Base-by-base conservation (phyloP, 2,797 vertebrate genomes). In the Dendrocincla tyrannina region DNA sequence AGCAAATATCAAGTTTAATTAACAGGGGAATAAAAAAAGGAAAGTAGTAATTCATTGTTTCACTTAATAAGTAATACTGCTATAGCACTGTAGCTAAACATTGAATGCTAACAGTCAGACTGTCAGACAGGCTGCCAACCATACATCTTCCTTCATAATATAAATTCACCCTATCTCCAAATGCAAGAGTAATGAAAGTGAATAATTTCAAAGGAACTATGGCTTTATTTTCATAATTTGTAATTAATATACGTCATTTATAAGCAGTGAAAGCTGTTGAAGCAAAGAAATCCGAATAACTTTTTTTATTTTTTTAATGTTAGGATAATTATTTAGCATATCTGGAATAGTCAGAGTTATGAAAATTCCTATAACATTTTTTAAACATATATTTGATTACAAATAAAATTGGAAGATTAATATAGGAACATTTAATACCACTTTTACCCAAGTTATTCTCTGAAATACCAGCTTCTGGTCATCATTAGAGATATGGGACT, bases 11-110 rank as follows among this genome's bases (percentile, higher is more conserved):
- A 80, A 69, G 11, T 58, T 70, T 23, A 76, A 42, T 67, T 91
- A 81, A 42, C 5, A 39, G 12, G 5, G 0, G 18, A 3, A 8
- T n/a, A 35, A 10, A 39, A 17, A 24, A 5, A 1, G 2, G 1
- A 64, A 80, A 80, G 8, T 22, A 74, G 25, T 15, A 13, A 73
- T 62, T 80, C 18, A 8, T 88, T 32, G 1, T 75, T 82, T 79
- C 13, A 50, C 8, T 78, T 84, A 60, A 44, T 13, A 47, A 12
- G 16, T 35, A 88, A 9, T 3, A 4, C 20, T 68, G 49, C 37
- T 68, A 14, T 42, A 79, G 13, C 17, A 14, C 3, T 49, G 49
- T 30, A 82, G 41, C 33, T 68, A 22, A 64, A 62, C 10, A 35
- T 1, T 50, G 12, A 53, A 72, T n/a, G 14, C 6, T 67, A 59